Conservation (phyloP, 2,797 vertebrate species). For the Rachycentron canadum region DNA sequence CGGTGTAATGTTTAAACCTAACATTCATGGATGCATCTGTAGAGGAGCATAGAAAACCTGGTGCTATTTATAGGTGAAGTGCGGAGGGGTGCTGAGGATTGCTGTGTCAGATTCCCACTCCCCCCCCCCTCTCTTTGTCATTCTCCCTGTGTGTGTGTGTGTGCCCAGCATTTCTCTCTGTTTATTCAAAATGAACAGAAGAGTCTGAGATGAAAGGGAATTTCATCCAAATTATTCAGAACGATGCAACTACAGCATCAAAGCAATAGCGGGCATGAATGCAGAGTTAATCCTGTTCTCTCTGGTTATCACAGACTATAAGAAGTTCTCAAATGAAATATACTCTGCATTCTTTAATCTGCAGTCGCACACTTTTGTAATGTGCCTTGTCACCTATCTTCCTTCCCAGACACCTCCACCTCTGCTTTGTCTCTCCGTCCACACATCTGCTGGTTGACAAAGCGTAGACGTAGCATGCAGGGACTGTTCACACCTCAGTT, state of each 20-base stretch:
- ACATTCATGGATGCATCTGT: constrained; percentile 43
- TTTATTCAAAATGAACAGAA: constrained; percentile 40
- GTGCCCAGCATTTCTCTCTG: constrained; percentile 16
- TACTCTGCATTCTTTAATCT: constrained; percentile 40
- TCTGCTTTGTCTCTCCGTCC: constrained; percentile 32
- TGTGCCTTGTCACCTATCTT: constrained; percentile 27
- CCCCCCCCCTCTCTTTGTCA: constrained; percentile 23
- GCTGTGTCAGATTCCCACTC: constrained; percentile 79
- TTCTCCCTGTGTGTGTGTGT: constrained; percentile 18
- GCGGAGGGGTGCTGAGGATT: constrained; percentile 75
- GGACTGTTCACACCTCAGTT: constrained; percentile 25
- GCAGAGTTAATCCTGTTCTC: constrained; percentile 56
- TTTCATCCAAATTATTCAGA: constrained; percentile 56
- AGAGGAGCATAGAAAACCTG: constrained; percentile 65
- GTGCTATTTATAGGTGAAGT: constrained; percentile 83
- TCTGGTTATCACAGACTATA: constrained; percentile 32
- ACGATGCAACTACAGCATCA: constrained; percentile 38
- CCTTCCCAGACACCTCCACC: constrained; percentile 12
- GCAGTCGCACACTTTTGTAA: constrained; percentile 29
- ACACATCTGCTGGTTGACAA: constrained; percentile 30
- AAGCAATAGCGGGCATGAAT: constrained; percentile 36
- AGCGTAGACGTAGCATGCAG: constrained; percentile 32
- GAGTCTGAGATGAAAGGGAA: constrained; percentile 51
- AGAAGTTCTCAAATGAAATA: constrained; percentile 30
- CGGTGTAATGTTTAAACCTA: constrained; percentile 16